phyloP scores from a whole-genome alignment of 1,140 invertebrate genomes.

The Cydia splendana region DNA sequence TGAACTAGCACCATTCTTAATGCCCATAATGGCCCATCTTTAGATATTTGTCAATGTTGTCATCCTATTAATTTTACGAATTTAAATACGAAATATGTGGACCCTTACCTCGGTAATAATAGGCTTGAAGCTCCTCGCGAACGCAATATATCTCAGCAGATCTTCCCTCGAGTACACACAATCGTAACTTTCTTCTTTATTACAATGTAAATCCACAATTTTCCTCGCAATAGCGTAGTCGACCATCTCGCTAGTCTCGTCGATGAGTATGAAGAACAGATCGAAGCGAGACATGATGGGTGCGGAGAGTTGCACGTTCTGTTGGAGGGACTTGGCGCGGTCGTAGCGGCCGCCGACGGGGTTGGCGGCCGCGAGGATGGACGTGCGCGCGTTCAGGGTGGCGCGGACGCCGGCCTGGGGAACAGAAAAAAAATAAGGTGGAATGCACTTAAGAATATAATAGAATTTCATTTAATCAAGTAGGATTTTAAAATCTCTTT shows the following conservation, averaged over 20 bases:
- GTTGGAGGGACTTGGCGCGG: conserved; percentile 94
- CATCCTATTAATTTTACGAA: too few species aligned
- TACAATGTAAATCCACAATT: conserved; percentile 96
- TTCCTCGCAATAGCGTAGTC: conserved; percentile 98
- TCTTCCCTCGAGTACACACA: conserved; percentile 92
- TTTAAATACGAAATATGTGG: too few species aligned
- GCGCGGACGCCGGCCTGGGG: conserved; percentile 95
- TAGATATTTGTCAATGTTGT: too few species aligned
- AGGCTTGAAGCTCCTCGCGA: conserved; percentile 98
- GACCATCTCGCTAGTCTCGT: conserved; percentile 79
- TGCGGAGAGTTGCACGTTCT: conserved; percentile 96
- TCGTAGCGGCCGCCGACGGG: conserved; percentile 98
- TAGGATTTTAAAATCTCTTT: too few species aligned
- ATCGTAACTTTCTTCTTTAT: conserved; percentile 87
- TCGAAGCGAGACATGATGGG: conserved; percentile 99
- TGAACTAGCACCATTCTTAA: too few species aligned
- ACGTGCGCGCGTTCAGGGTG: conserved; percentile 98
- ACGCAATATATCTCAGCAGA: conserved; percentile 96
- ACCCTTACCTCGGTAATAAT: conserved; percentile 84
- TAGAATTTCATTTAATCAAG: too few species aligned
- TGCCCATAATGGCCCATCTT: too few species aligned
- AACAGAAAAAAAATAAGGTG: conserved; percentile 20
- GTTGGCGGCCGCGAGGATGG: conserved; percentile 99
- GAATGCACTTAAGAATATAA: too few species aligned
- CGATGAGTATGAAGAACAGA: conserved; percentile 97